These are phyloP conservation scores for Druon quercuslanigerum DNA, from an alignment of 1,140 invertebrate species.

Conservation along the genomic window DNA sequence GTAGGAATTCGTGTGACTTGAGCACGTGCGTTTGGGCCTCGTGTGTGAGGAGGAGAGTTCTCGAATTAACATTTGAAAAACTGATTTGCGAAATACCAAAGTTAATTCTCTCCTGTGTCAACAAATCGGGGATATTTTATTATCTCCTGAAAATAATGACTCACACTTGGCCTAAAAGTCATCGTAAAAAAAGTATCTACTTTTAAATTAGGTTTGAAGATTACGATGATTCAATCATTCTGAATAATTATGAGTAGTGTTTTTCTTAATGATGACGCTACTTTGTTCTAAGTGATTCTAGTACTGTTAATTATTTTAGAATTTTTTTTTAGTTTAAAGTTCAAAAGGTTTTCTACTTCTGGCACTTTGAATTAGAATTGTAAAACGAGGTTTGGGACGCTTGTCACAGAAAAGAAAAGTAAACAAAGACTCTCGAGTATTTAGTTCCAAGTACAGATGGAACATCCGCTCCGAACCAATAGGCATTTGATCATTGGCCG, in stretches of 20 bases:
- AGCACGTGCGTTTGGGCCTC: conserved; percentile 32
- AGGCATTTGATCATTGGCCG: conserved; percentile 27
- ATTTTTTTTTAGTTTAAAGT: too few relatives aligned
- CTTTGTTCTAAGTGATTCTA: background rate
- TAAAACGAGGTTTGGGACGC: background rate
- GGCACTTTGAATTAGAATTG: background rate
- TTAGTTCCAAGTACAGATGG: conserved; percentile 23
- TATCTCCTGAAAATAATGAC: background rate
- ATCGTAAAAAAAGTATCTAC: background rate
- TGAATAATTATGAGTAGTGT: background rate
- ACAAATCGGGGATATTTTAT: background rate
- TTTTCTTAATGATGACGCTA: conserved; percentile 4
- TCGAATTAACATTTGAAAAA: conserved; percentile 12
- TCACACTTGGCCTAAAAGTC: background rate
- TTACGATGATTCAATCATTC: background rate
- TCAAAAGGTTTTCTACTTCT: background rate
- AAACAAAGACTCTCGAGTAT: conserved; percentile 29
- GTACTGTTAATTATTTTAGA: too few relatives aligned
- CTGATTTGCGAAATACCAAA: background rate
- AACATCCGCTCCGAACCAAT: conserved; percentile 25
- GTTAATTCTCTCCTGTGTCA: background rate
- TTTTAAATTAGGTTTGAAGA: background rate
- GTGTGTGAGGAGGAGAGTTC: conserved; percentile 27
- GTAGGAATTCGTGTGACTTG: conserved; percentile 35
- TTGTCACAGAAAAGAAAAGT: conserved; percentile 5